Evolutionary conservation across 53 echinoderm and acorn worm species (phyloP).

Genomic region (Mesocentrotus franciscanus): DNA sequence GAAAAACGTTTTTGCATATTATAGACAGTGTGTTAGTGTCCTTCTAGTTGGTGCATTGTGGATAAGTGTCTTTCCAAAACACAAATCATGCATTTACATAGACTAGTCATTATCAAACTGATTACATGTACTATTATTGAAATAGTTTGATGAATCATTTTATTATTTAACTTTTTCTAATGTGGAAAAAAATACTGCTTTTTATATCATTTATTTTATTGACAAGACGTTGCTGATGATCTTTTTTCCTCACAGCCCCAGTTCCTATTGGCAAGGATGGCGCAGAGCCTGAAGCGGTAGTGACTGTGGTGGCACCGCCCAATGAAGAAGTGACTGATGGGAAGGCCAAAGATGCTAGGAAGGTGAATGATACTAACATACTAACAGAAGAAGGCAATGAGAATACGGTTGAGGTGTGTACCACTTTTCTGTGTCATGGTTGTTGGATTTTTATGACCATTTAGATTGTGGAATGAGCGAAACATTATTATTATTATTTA

Average conservation of each 20-base stretch:
- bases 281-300: not conserved
- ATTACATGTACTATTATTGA: not conserved
- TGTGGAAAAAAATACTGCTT: not conserved
- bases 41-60: not conserved
- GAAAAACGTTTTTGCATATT: too few species aligned
- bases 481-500: too few species aligned
- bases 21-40: too few species aligned
- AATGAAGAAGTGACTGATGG: slow-evolving; percentile 13
- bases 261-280: not conserved
- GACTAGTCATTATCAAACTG: too few species aligned
- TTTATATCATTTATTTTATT: not conserved
- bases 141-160: not conserved
- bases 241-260: not conserved
- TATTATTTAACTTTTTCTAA: not conserved
- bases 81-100: not conserved
- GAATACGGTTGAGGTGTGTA: not conserved
- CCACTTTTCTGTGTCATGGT: not conserved
- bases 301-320: slow-evolving; percentile 44
- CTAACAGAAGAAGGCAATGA: not conserved
- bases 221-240: not conserved
- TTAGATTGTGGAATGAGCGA: not conserved
- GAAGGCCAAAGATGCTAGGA: not conserved
- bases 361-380: slow-evolving; percentile 24
- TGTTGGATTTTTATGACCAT: not conserved
- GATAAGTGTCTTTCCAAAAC: not conserved